Evolutionary conservation across 2,888 invertebrate species (phyloP).

Genomic region (Stenchaetothrips biformis): DNA sequence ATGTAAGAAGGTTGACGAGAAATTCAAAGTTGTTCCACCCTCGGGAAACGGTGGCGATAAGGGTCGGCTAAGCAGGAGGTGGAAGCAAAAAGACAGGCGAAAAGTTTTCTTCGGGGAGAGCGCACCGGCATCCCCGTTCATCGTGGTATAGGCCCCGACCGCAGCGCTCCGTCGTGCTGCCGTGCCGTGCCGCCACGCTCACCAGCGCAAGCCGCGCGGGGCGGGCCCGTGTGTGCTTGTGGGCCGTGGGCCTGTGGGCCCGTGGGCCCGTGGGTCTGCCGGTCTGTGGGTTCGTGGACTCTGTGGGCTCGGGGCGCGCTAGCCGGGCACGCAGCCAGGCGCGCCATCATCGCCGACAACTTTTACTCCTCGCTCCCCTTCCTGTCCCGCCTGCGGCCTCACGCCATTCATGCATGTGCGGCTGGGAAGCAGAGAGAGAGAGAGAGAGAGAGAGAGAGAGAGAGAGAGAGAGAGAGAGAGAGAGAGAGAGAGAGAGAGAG

Average conservation of each 20-base stretch:
- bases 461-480: conserved; percentile 9
- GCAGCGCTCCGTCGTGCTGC: neutral
- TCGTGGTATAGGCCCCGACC: neutral
- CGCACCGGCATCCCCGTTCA: neutral
- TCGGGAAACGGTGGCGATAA: too few relatives aligned
- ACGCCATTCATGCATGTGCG: neutral
- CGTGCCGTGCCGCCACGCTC: neutral
- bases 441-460: neutral
- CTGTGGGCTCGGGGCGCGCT: too few relatives aligned
- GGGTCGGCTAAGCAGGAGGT: neutral
- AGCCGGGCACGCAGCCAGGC: neutral
- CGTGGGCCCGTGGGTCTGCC: too few relatives aligned
- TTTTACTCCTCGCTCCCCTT: too few relatives aligned
- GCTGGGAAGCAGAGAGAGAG: neutral
- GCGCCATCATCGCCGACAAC: too few relatives aligned
- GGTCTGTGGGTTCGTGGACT: neutral
- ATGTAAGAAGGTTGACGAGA: neutral
- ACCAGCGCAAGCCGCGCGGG: neutral
- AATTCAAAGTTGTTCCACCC: too few relatives aligned
- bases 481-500: conserved; percentile 9
- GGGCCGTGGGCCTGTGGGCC: too few relatives aligned
- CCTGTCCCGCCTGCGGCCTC: neutral
- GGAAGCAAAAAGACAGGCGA: neutral
- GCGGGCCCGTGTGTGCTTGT: neutral
- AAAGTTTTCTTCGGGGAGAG: neutral